A percentile compares a stretch with the other conserved stretches of the same genome.
phyloP scores from a whole-genome alignment of 2,888 invertebrate species.

The Rhagonycha fulva region DNA sequence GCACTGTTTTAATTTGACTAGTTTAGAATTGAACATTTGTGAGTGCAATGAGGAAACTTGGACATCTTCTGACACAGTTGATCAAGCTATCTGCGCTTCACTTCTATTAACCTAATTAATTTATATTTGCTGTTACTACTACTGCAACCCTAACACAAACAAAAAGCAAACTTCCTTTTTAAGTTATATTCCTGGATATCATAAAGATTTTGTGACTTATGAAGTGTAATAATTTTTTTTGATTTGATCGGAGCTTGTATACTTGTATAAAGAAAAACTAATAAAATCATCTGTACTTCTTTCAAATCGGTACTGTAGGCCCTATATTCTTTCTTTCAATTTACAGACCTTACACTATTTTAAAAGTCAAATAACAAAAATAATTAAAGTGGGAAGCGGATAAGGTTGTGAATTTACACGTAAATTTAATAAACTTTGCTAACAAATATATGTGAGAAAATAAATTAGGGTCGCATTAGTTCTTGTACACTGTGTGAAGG shows the following conservation, averaged over 20 bases:
- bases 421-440: constrained; percentile 15
- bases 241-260: not conserved
- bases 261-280: not conserved
- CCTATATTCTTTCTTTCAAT: not conserved
- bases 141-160: no score
- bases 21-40: no score
- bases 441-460: constrained; percentile 12
- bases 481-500: constrained; percentile 12
- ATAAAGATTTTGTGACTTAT: no score
- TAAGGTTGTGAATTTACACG: constrained; percentile 9
- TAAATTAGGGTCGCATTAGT: constrained; percentile 21
- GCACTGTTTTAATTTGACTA: no score
- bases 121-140: no score
- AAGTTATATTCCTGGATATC: no score
- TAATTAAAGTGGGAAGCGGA: not conserved
- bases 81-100: no score
- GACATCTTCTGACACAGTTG: no score
- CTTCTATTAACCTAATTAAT: no score
- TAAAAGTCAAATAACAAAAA: not conserved
- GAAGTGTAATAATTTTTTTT: not conserved
- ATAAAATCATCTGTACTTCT: not conserved
- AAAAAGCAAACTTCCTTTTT: no score
- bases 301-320: not conserved
- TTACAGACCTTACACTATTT: not conserved
- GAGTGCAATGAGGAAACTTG: no score